Base-by-base conservation (phyloP, 2,113 vertebrate genomes). In the Galemys pyrenaicus region DNA sequence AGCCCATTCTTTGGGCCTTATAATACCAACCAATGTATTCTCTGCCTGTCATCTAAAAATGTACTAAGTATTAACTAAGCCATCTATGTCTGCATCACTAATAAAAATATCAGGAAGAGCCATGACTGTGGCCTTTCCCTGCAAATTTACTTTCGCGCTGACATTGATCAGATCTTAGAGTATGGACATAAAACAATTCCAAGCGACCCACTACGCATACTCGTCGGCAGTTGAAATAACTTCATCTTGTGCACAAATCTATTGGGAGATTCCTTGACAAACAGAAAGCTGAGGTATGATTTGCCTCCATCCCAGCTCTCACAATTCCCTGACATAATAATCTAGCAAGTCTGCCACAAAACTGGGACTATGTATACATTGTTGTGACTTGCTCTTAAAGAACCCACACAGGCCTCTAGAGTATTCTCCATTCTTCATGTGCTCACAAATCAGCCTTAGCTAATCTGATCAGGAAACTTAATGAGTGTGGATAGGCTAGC, bases 251-350 rank as follows among this genome's bases (percentile, higher is more conserved):
- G 46, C 44, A 83, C 44, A 79, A 64, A 95, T 74, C 82, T 84
- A 78, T 74, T 89, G 49, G 67, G 74, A 87, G 70, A 84, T 60
- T 94, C 74, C 74, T 46, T 80, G 89, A 79, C 74, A 94, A 87
- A 94, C 71, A 91, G n/a, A 35, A n/a, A 83, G 46, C 79, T 9
- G 71, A 60, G 28, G 35, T 77, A 26, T 70, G 58, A 26, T 94
- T 78, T 89, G 62, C 91, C 19, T 94, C 56, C 20, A 70, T 77
- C 70, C 87, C 9, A 75, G 44, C 91, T 91, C 87, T 85, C 80
- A 93, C 79, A 96, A 86, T 78, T 92, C 82, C 81, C 93, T 81
- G 62, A 92, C 86, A 75, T 86, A 88, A 86, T 70, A 91, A 95
- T 77, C 74, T 60, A 89, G 54, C 64, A 96, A 94, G 44, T 0